Evolutionary conservation across 2,113 vertebrate species (phyloP), one percentile per base, ranked within the genome.

Genomic region (Centropristis striata): DNA sequence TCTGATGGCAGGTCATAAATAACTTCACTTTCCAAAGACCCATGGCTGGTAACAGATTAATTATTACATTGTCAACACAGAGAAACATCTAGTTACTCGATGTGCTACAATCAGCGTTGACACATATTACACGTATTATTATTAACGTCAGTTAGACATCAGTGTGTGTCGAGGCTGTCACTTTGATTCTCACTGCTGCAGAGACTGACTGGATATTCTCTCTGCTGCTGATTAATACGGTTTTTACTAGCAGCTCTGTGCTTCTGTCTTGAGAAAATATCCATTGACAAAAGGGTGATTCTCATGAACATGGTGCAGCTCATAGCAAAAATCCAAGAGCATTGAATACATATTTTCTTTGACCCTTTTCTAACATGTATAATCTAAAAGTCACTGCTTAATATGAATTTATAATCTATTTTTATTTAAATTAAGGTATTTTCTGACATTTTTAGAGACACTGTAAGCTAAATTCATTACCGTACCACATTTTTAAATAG

Each of bases 21-120:
- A 77, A 37, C 69, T 70, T 66, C 7, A 54, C 53, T 65, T 65
- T 91, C 80, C 79, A 72, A 73, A 41, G 88, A 12, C 83, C 76
- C 85, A 67, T 44, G 83, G 25, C 65, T 36, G 55, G n/a, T 69
- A 20, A 80, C 65, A 57, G 18, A 82, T 81, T 58, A 61, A 63
- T 84, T 18, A 63, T 84, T 18, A 70, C 47, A 61, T 12, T 28
- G 39, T 72, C 20, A 51, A 78, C 47, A 75, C 4, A 6, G 18
- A 46, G 21, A 63, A 39, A 72, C 27, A 23, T 53, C 14, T 2
- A 2, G 46, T 60, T 58, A 75, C 21, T 61, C 25, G 46, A 10
- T 23, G 58, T 49, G 50, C 60, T 27, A 67, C 46, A 78, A 51
- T 78, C 18, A 68, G 21, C 46, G 6, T 14, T 39, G 1, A n/a